Conservation (phyloP, 2,797 vertebrate genomes). For the Etheostoma nigrum region DNA sequence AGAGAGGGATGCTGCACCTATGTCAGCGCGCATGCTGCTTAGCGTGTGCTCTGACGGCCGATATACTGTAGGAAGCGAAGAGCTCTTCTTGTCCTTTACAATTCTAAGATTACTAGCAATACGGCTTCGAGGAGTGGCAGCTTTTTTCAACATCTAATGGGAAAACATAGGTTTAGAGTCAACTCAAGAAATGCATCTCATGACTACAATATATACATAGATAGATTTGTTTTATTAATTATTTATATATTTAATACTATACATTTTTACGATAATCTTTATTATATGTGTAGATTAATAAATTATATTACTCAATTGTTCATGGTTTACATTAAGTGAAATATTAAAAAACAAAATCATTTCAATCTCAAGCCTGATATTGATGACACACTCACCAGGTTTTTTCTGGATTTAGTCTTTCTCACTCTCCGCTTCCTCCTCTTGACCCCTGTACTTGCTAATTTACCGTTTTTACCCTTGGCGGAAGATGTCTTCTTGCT, state of each 20-base stretch:
- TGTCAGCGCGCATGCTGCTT: constrained; percentile 93
- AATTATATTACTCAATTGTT: not conserved
- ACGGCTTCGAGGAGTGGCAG: constrained; percentile 85
- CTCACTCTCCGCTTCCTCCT: constrained; percentile 82
- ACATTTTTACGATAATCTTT: too few species aligned
- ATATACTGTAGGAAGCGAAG: constrained; percentile 89
- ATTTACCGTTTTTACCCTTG: constrained; percentile 69
- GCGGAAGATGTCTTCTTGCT: constrained; percentile 79
- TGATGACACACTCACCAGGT: constrained; percentile 68
- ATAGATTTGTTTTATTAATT: too few species aligned
- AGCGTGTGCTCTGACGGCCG: constrained; percentile 88
- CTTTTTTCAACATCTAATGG: constrained; percentile 75
- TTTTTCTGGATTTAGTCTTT: constrained; percentile 84
- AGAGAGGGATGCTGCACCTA: constrained; percentile 93
- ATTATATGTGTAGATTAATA: too few species aligned
- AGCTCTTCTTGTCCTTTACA: constrained; percentile 81
- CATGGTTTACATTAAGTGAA: not conserved
- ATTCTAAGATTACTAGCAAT: constrained; percentile 92
- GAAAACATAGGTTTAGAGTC: constrained; percentile 1
- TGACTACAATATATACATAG: not conserved
- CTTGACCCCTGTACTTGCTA: constrained; percentile 72
- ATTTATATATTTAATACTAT: too few species aligned
- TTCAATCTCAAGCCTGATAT: not conserved
- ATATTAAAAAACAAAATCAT: not conserved
- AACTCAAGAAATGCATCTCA: not conserved